Evolutionary conservation across 2,888 invertebrate genomes (phyloP).

Genomic region (Biston stratarius): DNA sequence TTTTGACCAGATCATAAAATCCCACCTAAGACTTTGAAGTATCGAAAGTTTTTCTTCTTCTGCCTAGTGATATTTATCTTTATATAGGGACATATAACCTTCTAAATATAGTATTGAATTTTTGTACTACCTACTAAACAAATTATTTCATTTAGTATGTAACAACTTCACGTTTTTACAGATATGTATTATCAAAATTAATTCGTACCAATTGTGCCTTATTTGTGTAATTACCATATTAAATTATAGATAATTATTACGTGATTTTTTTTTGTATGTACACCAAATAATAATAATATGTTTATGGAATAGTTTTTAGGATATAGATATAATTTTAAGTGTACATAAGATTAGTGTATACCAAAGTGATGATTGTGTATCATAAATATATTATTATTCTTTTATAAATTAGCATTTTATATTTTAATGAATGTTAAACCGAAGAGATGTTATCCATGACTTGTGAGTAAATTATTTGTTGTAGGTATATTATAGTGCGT

Average conservation of each 20-base stretch:
- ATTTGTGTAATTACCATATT: not conserved
- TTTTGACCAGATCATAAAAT: slow-evolving; percentile 12
- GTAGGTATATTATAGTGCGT: not conserved
- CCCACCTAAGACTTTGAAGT: slow-evolving; percentile 21
- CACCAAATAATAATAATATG: slow-evolving; percentile 47
- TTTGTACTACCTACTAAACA: not conserved
- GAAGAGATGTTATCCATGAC: slow-evolving; percentile 49
- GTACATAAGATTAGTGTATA: slow-evolving; percentile 46
- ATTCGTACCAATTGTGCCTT: not conserved
- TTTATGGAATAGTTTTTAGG: slow-evolving; percentile 41
- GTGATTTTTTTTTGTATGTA: slow-evolving; percentile 31
- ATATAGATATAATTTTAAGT: slow-evolving; percentile 41
- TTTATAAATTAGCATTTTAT: slow-evolving; percentile 40
- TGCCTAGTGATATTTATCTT: too few relatives aligned
- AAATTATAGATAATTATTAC: not conserved
- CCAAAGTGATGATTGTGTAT: slow-evolving; percentile 67
- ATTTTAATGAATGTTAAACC: slow-evolving; percentile 39
- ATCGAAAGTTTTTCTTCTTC: too few relatives aligned
- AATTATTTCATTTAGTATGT: not conserved
- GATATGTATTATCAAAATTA: not conserved
- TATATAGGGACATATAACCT: too few relatives aligned
- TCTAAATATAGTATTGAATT: not conserved
- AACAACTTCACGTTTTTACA: not conserved
- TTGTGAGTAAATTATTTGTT: slow-evolving; percentile 42
- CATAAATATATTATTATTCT: slow-evolving; percentile 54